Conservation (phyloP, 2,113 vertebrate genomes). For the Chunga burmeisteri region DNA sequence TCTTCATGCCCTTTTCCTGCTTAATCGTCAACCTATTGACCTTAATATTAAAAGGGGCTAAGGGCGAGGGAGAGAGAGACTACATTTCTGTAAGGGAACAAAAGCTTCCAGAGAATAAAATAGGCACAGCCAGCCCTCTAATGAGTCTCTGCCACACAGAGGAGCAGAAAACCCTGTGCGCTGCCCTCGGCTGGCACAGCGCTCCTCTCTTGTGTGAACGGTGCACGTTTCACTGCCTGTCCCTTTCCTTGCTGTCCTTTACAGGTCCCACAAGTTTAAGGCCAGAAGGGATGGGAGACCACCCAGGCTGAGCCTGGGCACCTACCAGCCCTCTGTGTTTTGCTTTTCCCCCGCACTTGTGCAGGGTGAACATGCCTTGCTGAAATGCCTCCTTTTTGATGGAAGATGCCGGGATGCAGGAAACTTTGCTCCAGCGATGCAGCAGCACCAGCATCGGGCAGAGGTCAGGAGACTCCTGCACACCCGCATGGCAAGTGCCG, state of each 20-base stretch:
- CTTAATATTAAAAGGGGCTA: constrained; percentile 53
- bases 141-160: neutral
- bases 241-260: neutral
- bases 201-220: neutral
- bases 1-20: constrained; percentile 61
- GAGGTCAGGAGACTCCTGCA: neutral
- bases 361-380: neutral
- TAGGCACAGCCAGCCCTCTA: constrained; percentile 10
- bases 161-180: neutral
- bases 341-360: rapidly evolving
- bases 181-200: neutral
- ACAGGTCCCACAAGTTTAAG: neutral
- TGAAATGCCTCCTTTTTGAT: neutral
- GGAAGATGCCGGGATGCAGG: neutral
- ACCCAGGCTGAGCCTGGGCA: neutral
- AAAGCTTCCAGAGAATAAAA: constrained; percentile 25
- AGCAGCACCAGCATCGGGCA: neutral
- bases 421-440: neutral
- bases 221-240: neutral
- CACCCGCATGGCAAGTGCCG: rapidly evolving
- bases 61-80: neutral
- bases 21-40: constrained; percentile 52
- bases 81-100: constrained; percentile 14
- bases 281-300: neutral
- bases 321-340: neutral